These are phyloP conservation scores for Platycnemis pennipes DNA, from an alignment of 2,888 invertebrate genomes.

Conservation along the genomic window DNA sequence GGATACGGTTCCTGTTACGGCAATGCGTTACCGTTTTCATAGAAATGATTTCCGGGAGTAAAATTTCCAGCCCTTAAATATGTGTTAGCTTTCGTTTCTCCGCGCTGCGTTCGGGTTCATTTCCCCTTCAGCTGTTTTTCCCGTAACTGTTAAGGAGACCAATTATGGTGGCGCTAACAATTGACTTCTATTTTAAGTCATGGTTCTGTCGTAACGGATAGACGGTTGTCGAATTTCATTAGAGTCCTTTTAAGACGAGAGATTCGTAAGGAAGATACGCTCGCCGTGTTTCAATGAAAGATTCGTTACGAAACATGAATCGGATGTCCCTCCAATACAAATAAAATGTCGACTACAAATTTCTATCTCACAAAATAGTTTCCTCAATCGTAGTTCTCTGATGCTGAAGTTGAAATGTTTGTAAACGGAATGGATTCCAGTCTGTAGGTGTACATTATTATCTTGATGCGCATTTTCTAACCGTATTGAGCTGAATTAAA, in stretches of 20 bases:
- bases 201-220: not conserved
- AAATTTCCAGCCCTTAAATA: not conserved
- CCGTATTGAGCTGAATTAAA: too few species aligned
- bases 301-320: not conserved
- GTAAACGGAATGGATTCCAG: too few species aligned
- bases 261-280: not conserved
- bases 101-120: not conserved
- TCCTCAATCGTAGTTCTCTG: too few species aligned
- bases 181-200: not conserved
- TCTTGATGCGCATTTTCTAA: too few species aligned
- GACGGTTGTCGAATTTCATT: not conserved
- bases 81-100: not conserved
- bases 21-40: not conserved
- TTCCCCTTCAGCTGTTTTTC: not conserved
- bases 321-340: too few species aligned
- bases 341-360: too few species aligned
- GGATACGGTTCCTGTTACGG: too few species aligned
- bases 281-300: not conserved
- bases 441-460: too few species aligned
- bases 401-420: too few species aligned
- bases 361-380: too few species aligned
- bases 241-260: not conserved
- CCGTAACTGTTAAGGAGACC: not conserved
- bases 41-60: not conserved
- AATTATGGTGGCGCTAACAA: not conserved